Base-by-base conservation (phyloP, 2,797 vertebrate species). In the Meda fulgida region DNA sequence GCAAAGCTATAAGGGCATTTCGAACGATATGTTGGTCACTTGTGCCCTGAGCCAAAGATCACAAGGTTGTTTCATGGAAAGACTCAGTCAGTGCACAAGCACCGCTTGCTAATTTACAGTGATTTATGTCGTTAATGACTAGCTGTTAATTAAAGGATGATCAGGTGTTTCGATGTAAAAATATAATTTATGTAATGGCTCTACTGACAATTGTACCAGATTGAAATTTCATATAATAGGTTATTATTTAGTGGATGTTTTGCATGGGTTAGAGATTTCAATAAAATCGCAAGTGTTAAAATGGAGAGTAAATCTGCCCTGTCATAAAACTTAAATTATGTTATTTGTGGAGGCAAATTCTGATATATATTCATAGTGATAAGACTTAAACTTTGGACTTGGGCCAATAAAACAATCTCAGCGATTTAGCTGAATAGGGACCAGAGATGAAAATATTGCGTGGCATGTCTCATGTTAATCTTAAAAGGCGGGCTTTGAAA, bases 1-100 rank as follows among this genome's bases (percentile, higher is more conserved):
- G 84, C 84, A 89, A 90, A 91, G 77, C 88, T 88, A 88, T 91
- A 88, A 82, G 81, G 81, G 83, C 72, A 73, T 78, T 75, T 73
- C 82, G 70, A 87, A 81, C 51, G 80, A 70, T 31, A 80, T 82
- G 31, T 69, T 67, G 75, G 84, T n/a, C n/a, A n/a, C n/a, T n/a
- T n/a, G n/a, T n/a, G n/a, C n/a, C n/a, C 51, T 23, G 85, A 88
- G 76, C 73, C 78, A 40, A 70, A 14, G 79, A 85, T 86, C 86
- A 88, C 80, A 89, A 85, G 21, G 19, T 51, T 78, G 67, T 70
- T 88, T 81, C 87, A 85, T 81, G 77, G 86, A 75, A 69, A 63
- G 69, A 66, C 70, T 79, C 79, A 72, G 72, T 71, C 79, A 79
- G 40, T 69, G 70, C 55, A 63, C 31, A 16, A 48, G 23, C 31